Evolutionary conservation across 2,888 invertebrate genomes (phyloP).

Genomic region (Ectemnius lituratus): DNA sequence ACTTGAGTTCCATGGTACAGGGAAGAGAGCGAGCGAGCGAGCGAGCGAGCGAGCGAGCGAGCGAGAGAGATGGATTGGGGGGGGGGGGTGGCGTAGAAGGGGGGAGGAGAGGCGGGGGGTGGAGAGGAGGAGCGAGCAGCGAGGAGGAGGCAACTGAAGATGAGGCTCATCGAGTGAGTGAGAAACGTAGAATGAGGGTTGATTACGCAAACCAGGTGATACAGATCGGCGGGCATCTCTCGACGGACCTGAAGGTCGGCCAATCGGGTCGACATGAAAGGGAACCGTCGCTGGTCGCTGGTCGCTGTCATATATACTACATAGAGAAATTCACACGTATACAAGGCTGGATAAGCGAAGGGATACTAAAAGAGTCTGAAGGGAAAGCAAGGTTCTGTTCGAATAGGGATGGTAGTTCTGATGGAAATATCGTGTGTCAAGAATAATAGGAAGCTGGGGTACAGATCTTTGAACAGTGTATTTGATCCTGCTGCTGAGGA

Average conservation of each 20-base stretch:
- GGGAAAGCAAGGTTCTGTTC: neutral
- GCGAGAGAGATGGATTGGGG: neutral
- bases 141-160: conserved; percentile 35
- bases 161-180: conserved; percentile 30
- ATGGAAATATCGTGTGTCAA: too few relatives aligned
- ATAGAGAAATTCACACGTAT: conserved; percentile 15
- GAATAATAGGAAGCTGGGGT: too few relatives aligned
- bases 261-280: conserved; percentile 70
- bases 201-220: conserved; percentile 60
- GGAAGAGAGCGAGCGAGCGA: neutral
- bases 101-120: conserved; percentile 3
- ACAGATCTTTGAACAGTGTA: too few relatives aligned
- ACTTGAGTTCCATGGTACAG: too few relatives aligned
- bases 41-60: neutral
- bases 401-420: conserved; percentile 18
- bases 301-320: neutral
- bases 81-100: conserved; percentile 26
- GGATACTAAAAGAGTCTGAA: too few relatives aligned
- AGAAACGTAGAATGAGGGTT: conserved; percentile 42
- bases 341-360: conserved; percentile 15
- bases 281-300: conserved; percentile 46
- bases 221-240: conserved; percentile 66
- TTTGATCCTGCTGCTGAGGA: neutral
- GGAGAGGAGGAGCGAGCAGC: conserved; percentile 11
- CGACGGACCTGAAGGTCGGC: conserved; percentile 66